Conservation (phyloP, 2,797 vertebrate genomes). For the Pangasius macronema region DNA sequence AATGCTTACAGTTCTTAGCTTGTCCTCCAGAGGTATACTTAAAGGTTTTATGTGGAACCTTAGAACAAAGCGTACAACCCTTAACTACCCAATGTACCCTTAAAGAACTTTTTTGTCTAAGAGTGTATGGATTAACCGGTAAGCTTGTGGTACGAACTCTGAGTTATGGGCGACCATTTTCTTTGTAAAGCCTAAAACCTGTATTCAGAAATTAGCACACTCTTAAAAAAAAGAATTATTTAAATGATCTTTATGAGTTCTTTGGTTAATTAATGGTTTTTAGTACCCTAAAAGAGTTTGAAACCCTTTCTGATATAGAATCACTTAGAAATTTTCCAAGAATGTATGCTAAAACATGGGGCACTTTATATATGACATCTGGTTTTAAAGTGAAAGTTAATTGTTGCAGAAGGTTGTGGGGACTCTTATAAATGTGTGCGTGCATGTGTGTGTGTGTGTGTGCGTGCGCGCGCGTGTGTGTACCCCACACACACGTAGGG, state of each 20-base stretch:
- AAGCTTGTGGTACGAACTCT: background rate
- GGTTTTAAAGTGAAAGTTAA: background rate
- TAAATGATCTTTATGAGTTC: background rate
- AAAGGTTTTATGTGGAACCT: background rate
- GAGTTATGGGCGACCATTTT: background rate
- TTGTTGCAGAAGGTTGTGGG: background rate
- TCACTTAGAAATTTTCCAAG: background rate
- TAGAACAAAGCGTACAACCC: background rate
- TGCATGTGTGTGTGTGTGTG: background rate
- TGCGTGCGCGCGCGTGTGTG: background rate
- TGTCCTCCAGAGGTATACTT: background rate
- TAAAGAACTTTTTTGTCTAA: background rate
- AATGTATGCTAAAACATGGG: background rate
- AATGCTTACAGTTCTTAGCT: background rate
- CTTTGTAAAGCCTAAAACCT: background rate
- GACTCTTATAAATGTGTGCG: background rate
- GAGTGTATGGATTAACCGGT: background rate
- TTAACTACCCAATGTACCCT: background rate
- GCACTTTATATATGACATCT: background rate
- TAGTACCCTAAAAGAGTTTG: background rate
- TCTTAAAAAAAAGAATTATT: background rate
- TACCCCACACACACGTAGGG: slow-evolving; percentile 3
- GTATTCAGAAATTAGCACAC: background rate
- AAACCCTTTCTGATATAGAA: background rate
- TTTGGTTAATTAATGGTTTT: background rate